Percentiles rank a stretch among this genome's conserved stretches.
Evolutionary conservation across 2,888 invertebrate species (phyloP).

Genomic region (Cecidostiba fungosa): DNA sequence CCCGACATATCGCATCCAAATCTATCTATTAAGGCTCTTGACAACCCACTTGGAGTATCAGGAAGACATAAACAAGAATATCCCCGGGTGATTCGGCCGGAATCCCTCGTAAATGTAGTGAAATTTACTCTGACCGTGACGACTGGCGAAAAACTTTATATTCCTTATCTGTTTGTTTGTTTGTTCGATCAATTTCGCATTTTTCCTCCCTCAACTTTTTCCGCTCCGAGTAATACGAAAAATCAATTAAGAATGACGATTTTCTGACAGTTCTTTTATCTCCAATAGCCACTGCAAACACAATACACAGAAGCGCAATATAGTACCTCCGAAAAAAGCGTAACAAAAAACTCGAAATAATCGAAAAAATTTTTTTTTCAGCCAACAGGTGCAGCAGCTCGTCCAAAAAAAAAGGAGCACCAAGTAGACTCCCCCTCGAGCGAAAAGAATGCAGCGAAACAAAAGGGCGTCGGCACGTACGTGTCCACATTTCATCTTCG

Average conservation of each 20-base stretch:
- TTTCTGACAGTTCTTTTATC: neutral
- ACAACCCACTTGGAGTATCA: conserved; percentile 61
- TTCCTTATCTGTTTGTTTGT: conserved; percentile 54
- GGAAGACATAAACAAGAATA: conserved; percentile 63
- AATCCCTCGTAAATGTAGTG: conserved; percentile 58
- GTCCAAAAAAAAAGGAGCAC: conserved; percentile 28
- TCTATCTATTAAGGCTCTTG: conserved; percentile 67
- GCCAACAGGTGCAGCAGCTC: neutral
- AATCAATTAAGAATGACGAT: neutral
- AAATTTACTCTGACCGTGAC: conserved; percentile 56
- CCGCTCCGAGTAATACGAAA: neutral
- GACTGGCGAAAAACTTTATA: conserved; percentile 46
- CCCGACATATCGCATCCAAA: conserved; percentile 75
- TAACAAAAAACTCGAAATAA: conserved; percentile 36
- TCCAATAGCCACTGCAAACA: neutral
- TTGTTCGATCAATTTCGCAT: neutral
- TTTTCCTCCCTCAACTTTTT: too few relatives aligned
- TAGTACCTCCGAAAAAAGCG: neutral
- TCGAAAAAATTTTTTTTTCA: conserved; percentile 31
- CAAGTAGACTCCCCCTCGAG: neutral
- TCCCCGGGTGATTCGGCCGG: conserved; percentile 12
- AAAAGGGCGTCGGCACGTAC: conserved; percentile 46
- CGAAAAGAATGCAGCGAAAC: conserved; percentile 50
- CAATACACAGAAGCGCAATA: neutral
- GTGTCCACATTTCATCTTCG: conserved; percentile 58